Percentiles rank a stretch among this genome's conserved stretches.
Evolutionary conservation across 2,113 vertebrate species (phyloP).

Genomic region (Cryptotis parvus): DNA sequence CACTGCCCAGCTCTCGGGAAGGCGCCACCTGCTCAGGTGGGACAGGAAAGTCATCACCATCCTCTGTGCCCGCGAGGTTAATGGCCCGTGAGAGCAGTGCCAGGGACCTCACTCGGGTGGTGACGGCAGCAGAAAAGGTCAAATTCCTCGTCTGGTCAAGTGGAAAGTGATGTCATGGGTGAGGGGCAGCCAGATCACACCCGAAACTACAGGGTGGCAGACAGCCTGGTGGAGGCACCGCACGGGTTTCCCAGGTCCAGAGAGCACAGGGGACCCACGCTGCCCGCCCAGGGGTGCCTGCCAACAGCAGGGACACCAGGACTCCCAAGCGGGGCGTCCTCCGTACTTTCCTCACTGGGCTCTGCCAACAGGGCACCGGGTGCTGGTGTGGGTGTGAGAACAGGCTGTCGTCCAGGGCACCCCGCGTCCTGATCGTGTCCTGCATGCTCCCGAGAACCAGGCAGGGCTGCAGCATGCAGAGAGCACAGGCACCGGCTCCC

Average conservation of each 20-base stretch:
- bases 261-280: not conserved
- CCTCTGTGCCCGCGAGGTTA: not conserved
- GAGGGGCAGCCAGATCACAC: not conserved
- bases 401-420: too few species aligned
- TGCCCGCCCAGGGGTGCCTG: not conserved
- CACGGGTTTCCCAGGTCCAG: not conserved
- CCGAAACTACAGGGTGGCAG: too few species aligned
- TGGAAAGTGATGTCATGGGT: not conserved
- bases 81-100: not conserved
- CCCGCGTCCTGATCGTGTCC: too few species aligned
- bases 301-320: too few species aligned
- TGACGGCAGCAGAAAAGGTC: not conserved
- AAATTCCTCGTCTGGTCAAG: constrained; percentile 13
- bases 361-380: too few species aligned
- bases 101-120: not conserved
- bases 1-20: too few species aligned
- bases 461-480: too few species aligned
- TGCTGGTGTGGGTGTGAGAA: too few species aligned
- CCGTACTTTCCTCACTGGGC: too few species aligned
- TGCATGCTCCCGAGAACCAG: too few species aligned
- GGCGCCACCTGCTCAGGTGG: not conserved
- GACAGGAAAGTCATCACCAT: not conserved
- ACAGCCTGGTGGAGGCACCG: not conserved
- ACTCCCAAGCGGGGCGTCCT: too few species aligned
- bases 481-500: too few species aligned